A percentile compares a stretch with the other conserved stretches of the same genome.
phyloP scores from a whole-genome alignment of 2,113 vertebrate species.

The Anthoscopus minutus region DNA sequence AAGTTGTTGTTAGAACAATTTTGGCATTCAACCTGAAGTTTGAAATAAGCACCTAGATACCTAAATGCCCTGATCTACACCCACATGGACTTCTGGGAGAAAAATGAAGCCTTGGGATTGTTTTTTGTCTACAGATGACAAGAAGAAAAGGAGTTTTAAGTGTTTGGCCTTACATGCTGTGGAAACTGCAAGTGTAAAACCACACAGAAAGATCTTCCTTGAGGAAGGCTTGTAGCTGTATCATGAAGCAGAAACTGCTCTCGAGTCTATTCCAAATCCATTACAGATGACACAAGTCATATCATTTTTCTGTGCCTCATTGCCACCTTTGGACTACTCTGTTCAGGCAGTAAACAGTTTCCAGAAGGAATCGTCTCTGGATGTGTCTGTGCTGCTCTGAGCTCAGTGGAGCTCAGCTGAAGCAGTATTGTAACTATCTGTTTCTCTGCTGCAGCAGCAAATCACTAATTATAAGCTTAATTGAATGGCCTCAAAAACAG shows the following conservation, averaged over 20 bases:
- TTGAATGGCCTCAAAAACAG: slow-evolving; percentile 26
- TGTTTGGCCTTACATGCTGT: neutral
- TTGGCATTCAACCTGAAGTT: neutral
- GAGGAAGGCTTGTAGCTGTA: neutral
- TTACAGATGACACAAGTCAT: neutral
- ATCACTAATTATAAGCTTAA: slow-evolving; percentile 45
- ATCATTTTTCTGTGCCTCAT: neutral
- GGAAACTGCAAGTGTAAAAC: neutral
- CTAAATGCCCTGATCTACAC: neutral
- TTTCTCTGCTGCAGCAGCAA: slow-evolving; percentile 33
- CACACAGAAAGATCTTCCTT: neutral
- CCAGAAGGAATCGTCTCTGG: neutral
- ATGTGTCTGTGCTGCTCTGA: neutral
- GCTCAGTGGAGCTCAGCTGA: neutral
- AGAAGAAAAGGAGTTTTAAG: neutral
- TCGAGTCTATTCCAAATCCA: neutral
- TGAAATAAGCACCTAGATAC: neutral
- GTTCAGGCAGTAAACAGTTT: neutral
- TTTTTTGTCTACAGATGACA: neutral
- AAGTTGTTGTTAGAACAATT: neutral
- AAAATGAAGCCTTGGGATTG: neutral
- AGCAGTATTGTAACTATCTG: neutral
- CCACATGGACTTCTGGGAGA: neutral
- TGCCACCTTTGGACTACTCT: neutral
- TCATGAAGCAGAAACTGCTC: neutral